Evolutionary conservation across 2,113 vertebrate genomes (phyloP), one percentile per base, ranked within the genome.

Genomic region (Neogobius melanostomus): DNA sequence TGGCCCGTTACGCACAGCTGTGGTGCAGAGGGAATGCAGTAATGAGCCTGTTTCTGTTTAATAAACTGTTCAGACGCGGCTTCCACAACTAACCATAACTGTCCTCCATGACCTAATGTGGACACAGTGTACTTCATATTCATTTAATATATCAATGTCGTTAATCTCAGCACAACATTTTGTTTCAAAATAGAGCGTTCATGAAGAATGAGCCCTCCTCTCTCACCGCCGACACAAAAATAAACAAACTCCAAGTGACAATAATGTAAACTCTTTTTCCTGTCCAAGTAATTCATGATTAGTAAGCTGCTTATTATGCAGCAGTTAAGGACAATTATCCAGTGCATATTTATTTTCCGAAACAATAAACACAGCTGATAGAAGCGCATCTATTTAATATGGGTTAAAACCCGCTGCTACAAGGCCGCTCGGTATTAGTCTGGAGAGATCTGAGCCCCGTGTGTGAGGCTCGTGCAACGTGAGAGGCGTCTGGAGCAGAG

Each of bases 381-480:
- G 9, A 17, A 16, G 5, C 53, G 28, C 53, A 21, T 51, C 53
- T 21, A 28, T 56, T 56, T 28, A 56, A 10, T 11, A 0, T 6
- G 53, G 17, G 53, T 56, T 21, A n/a, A 9, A 21, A 14, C 6
- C 17, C 8, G 53, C 16, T 54, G 16, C 5, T 21, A 21, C 56
- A 59, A 42, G 28, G 56, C 28, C 56, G 5, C 56, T 12, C 53
- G 6, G 10, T 11, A 28, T 21, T 50, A 14, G 49, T 14, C 49
- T 50, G 49, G 12, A 36, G 6, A 11, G 56, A 7, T 45, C 14
- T 44, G 42, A 45, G 42, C 59, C 2, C 53, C 49, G 11, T 50
- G 49, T 14, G 49, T 50, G 49, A 11, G 49, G 11, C 49, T 14
- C 17, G 53, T 52, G 82, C 71, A 75, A 74, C 79, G 36, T 70